Evolutionary conservation across 64 coral and sea anemone species (phyloP).

Genomic region (Dendronephthya gigantea): DNA sequence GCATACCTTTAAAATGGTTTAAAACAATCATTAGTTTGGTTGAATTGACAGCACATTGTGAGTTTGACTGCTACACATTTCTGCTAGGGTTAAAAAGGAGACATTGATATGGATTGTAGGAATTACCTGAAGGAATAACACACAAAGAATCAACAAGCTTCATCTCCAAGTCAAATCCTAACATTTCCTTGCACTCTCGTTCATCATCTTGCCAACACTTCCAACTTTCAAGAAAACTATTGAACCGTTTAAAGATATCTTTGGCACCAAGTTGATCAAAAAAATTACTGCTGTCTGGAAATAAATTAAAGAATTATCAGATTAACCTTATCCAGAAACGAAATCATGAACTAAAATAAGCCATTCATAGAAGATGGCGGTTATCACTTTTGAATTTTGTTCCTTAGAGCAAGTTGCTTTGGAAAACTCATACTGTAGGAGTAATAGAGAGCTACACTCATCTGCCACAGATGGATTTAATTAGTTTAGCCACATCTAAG

Average conservation of each 20-base stretch:
- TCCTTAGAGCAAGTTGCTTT: no score
- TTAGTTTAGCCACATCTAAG: no score
- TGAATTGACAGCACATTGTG: no score
- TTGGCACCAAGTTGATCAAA: not conserved
- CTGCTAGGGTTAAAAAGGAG: no score
- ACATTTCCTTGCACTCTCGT: not conserved
- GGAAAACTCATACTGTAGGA: no score
- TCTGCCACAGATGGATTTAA: no score
- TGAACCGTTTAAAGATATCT: not conserved
- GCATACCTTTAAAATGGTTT: not conserved
- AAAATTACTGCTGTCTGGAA: not conserved
- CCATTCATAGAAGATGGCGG: no score
- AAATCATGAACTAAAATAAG: no score
- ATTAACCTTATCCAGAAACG: no score
- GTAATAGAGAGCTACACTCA: no score
- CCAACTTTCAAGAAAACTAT: conserved; percentile 7
- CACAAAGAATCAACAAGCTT: not conserved
- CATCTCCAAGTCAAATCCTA: not conserved
- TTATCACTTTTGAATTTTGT: no score
- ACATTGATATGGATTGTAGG: not conserved
- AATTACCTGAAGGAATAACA: conserved; percentile 8
- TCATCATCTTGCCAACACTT: conserved; percentile 3
- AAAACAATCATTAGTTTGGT: not conserved
- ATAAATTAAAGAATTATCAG: not conserved
- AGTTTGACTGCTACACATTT: no score